Base-by-base conservation (phyloP, 2,797 vertebrate species). In the Tadarida brasiliensis region DNA sequence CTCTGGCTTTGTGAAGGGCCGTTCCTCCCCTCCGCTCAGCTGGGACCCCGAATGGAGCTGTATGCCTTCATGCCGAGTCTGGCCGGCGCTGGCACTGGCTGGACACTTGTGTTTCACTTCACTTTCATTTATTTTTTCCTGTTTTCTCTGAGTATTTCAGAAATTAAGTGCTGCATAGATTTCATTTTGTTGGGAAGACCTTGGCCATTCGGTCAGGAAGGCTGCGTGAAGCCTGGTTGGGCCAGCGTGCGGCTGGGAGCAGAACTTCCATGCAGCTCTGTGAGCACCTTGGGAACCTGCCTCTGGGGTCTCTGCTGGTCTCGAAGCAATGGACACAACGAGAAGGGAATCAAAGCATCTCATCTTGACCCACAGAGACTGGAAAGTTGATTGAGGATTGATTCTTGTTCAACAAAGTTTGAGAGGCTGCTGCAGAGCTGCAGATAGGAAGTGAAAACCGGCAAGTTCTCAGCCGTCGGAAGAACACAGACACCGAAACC, bases 171-270 rank as follows among this genome's bases (percentile, higher is more conserved):
- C 26, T 24, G 12, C 2, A 0, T 20, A 28, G n/a, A 17, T 78
- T 56, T 71, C 24, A 35, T 63, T 71, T 82, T 91, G 39, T 67
- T 67, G 57, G n/a, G 73, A 80, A 84, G 83, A 74, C 15, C 28
- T 76, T 59, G 14, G 56, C 17, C 24, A 4, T n/a, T 63, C 24
- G 59, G 28, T 74, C 56, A 14, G 82, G 59, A 76, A 49, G 65
- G 65, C 24, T 9, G 30, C 33, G 30, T 20, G 47, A 59, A 76
- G 47, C 61, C 26, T n/a, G 54, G 49, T 44, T 57, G 10, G 56
- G 68, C 44, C 1, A 11, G 49, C 33, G 56, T 89, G 20, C 16
- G 65, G n/a, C 35, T 7, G 47, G 30, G 2, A 73, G 70, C 35
- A 24, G 56, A 33, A n/a, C 59, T 67, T 16, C 30, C 35, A 78